Evolutionary conservation across 2,113 vertebrate species (phyloP), one percentile per base, ranked within the genome.

Genomic region (Falco punctatus): DNA sequence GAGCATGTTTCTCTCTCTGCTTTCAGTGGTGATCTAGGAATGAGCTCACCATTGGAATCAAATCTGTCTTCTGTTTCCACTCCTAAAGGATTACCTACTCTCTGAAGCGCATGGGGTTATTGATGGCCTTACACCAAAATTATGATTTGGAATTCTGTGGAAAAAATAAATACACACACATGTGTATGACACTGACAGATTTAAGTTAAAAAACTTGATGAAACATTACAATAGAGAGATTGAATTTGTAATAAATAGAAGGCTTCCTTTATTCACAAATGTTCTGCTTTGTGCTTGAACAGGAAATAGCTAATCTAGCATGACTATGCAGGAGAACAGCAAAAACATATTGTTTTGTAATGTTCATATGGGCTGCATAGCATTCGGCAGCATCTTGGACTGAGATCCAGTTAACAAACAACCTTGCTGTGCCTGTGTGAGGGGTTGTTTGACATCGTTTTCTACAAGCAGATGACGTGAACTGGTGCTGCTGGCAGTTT

Each of bases 1-100:
- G 98, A 98, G 62, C 71, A 65, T 14, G 4, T 78, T 94, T 96
- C 97, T 94, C 80, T 97, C 95, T 96, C 85, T 92, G 97, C 93
- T 98, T 97, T 98, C 96, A 97, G 12, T 98, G 94, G 96, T 98
- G 98, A 98, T 97, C 97, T 97, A 98, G 90, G 92, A 98, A 98
- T 98, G 98, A 98, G 98, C 97, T 98, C 98, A 98, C 96, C 91
- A 96, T 98, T 98, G 98, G 98, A 98, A 98, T 93, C 94, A 94
- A 97, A 97, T 97, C 96, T 95, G 94, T 98, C 98, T 98, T 98
- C 98, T 98, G 98, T 97, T 98, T 98, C 97, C 97, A 98, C 98
- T 98, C 97, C 97, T 98, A 97, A 98, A 97, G 97, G 97, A 98
- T 98, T 98, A 98, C 97, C 98, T 98, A 96, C 95, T 96, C 95